These are phyloP conservation scores for Myiothlypis chrysogaster DNA, from an alignment of 2,797 vertebrate genomes.

Conservation along the genomic window DNA sequence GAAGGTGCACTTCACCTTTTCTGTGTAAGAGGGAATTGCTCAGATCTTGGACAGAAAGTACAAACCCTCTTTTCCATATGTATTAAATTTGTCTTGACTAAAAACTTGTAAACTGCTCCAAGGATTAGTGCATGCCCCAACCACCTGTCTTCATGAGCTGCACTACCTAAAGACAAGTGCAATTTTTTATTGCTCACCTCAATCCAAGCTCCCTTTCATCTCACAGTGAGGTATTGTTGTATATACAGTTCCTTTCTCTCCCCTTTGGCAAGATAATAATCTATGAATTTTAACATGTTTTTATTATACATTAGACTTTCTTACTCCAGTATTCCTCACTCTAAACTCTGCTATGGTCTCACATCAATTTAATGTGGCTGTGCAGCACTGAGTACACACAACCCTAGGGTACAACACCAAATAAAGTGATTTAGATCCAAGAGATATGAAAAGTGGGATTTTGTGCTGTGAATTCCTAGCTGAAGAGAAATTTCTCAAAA, in stretches of 20 bases:
- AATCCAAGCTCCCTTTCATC: background rate
- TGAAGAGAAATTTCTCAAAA: background rate
- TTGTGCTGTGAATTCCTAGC: background rate
- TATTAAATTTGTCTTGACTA: background rate
- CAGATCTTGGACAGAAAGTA: background rate
- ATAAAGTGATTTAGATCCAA: background rate
- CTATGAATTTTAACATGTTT: background rate
- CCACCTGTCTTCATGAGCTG: background rate
- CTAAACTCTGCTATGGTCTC: background rate
- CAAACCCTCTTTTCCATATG: background rate
- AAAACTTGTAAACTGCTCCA: background rate
- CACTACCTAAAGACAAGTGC: background rate
- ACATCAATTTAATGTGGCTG: background rate
- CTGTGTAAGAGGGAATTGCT: background rate
- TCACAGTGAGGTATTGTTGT: background rate
- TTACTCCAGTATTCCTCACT: background rate
- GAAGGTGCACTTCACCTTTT: background rate
- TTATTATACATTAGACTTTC: background rate
- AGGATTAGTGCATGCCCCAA: background rate
- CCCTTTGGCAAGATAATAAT: constrained; percentile 10
- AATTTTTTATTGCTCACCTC: background rate
- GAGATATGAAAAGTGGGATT: background rate
- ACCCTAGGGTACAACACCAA: background rate
- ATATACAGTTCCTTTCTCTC: background rate
- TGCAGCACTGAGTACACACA: background rate